phyloP scores from a whole-genome alignment of 2,113 vertebrate genomes.

The Theristicus caerulescens region DNA sequence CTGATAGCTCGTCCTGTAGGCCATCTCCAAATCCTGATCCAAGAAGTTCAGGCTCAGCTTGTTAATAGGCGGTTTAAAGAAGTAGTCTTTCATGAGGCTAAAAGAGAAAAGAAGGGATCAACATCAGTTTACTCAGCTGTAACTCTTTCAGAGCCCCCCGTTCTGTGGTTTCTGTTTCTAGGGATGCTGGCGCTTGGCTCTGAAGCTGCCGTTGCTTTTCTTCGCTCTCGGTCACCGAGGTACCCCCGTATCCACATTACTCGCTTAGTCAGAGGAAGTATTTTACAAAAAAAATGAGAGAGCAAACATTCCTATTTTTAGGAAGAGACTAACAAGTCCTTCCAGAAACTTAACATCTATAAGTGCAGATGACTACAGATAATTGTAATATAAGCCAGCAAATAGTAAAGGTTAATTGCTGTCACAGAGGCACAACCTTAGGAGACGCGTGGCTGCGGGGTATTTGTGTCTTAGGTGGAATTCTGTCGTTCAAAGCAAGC shows the following conservation, averaged over 20 bases:
- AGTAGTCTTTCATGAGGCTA: conserved; percentile 98
- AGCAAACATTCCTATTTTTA: background rate
- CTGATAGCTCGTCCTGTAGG: conserved; percentile 92
- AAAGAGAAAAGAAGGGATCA: conserved; percentile 8
- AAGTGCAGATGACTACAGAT: background rate
- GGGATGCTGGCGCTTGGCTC: background rate
- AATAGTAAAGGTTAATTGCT: background rate
- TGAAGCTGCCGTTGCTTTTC: background rate
- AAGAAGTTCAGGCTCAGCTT: conserved; percentile 96
- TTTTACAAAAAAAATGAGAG: background rate
- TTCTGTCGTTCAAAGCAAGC: background rate
- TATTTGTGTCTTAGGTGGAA: background rate
- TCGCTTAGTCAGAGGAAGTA: background rate
- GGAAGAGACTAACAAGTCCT: background rate
- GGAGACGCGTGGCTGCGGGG: background rate
- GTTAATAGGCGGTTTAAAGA: conserved; percentile 97
- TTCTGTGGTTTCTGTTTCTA: background rate
- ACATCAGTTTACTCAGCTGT: background rate
- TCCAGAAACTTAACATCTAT: background rate
- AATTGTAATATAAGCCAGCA: background rate
- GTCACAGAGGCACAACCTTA: background rate
- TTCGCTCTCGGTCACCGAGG: background rate
- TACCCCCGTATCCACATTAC: background rate
- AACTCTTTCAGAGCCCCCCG: background rate
- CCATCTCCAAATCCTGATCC: conserved; percentile 85